A percentile compares a stretch with the other conserved stretches of the same genome.
These are phyloP conservation scores for Rhynchotus rufescens DNA, from an alignment of 2,797 vertebrate genomes.

Conservation along the genomic window DNA sequence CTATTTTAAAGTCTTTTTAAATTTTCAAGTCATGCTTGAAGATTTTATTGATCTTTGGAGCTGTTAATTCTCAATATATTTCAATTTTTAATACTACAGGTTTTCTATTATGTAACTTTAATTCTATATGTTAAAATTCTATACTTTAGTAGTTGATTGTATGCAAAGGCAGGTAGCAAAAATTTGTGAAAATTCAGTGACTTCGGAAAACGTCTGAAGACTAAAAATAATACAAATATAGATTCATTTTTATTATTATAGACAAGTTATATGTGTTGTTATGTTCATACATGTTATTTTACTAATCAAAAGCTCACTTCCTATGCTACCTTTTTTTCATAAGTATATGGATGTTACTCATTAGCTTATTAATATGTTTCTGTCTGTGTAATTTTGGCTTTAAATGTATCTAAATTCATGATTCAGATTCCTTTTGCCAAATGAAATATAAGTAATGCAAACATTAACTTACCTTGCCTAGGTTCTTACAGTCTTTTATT, in stretches of 20 bases:
- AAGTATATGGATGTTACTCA: background rate
- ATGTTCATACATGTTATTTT: background rate
- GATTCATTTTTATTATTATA: background rate
- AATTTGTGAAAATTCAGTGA: background rate
- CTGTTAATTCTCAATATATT: background rate
- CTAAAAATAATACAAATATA: background rate
- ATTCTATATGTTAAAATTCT: conserved; percentile 3
- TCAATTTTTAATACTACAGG: background rate
- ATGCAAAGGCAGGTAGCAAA: background rate
- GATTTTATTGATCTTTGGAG: background rate
- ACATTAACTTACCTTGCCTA: conserved; percentile 32
- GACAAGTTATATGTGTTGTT: background rate
- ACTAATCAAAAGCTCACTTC: background rate
- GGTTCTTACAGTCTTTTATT: conserved; percentile 24
- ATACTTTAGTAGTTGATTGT: conserved; percentile 1
- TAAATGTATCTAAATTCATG: conserved; percentile 38
- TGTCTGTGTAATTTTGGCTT: background rate
- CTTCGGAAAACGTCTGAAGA: background rate
- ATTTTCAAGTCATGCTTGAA: background rate
- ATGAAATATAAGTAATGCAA: conserved; percentile 40
- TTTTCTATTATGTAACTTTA: background rate
- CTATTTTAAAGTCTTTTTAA: background rate
- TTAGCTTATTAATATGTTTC: background rate
- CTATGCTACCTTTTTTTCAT: background rate
- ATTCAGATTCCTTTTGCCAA: conserved; percentile 10